These are phyloP conservation scores for Malaclemys terrapin DNA, from an alignment of 2,113 vertebrate genomes.

Conservation along the genomic window DNA sequence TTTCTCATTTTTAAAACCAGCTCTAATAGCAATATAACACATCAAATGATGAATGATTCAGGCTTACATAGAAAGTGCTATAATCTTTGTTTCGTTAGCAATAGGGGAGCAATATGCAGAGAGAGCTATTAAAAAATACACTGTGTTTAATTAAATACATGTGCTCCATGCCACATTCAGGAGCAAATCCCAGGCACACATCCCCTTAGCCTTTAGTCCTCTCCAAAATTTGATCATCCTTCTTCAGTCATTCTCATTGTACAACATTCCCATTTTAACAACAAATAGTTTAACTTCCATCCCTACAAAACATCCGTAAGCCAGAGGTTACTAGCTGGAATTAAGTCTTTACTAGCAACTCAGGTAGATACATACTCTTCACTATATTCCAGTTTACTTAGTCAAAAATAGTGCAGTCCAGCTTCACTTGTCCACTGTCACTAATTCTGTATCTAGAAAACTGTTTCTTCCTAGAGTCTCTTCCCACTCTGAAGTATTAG, in stretches of 20 bases:
- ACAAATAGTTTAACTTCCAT: neutral
- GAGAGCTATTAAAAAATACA: neutral
- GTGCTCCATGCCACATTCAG: neutral
- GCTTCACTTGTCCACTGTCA: neutral
- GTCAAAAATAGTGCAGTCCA: neutral
- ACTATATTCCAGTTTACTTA: neutral
- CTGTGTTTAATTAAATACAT: too few species aligned
- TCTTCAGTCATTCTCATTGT: neutral
- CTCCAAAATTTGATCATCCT: neutral
- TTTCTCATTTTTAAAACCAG: neutral
- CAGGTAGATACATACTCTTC: neutral
- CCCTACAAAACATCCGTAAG: neutral
- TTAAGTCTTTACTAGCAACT: neutral
- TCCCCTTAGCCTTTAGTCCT: neutral
- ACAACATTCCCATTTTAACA: neutral
- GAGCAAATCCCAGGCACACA: neutral
- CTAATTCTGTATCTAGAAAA: neutral
- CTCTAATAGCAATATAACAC: too few species aligned
- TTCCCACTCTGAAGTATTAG: neutral
- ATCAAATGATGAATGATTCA: neutral
- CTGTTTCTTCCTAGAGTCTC: neutral
- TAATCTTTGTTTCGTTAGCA: neutral
- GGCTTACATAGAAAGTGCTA: neutral
- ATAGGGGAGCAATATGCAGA: neutral
- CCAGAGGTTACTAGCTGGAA: neutral